Evolutionary conservation across 2,113 vertebrate genomes (phyloP).

Genomic region (Porphyrio hochstetteri): DNA sequence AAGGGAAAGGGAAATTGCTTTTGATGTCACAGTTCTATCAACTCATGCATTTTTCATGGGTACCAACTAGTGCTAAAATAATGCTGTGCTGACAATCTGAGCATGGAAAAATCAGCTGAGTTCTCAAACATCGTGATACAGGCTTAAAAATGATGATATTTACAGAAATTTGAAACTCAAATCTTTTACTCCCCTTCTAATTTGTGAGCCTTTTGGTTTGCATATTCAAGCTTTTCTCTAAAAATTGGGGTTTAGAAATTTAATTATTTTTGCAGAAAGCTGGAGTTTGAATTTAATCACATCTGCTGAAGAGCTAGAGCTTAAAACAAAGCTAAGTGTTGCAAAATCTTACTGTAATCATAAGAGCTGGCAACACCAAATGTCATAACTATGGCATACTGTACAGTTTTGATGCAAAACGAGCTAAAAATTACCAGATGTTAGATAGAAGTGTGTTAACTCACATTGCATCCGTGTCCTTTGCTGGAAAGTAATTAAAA

Average conservation of each 20-base stretch:
- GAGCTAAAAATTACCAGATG: constrained; percentile 13
- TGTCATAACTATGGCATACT: not conserved
- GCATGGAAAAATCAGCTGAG: not conserved
- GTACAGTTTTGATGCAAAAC: not conserved
- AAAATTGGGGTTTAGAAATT: not conserved
- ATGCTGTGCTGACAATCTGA: constrained; percentile 10
- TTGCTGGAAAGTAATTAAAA: constrained; percentile 5
- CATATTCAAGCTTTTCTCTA: not conserved
- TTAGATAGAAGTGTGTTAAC: not conserved
- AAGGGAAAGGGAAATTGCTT: constrained; percentile 44
- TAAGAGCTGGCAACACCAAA: not conserved
- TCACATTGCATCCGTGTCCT: not conserved
- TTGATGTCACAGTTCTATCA: constrained; percentile 68
- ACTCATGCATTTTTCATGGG: constrained; percentile 70
- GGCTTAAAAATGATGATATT: not conserved
- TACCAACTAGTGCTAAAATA: constrained; percentile 48
- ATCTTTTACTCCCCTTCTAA: not conserved
- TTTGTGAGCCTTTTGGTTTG: not conserved
- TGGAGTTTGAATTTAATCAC: not conserved
- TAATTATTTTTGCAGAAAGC: constrained; percentile 7
- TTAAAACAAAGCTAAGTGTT: constrained; percentile 26
- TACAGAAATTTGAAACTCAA: not conserved
- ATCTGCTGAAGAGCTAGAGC: not conserved
- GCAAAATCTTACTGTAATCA: not conserved
- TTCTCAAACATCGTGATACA: not conserved